Evolutionary conservation across 64 coral and sea anemone genomes (phyloP).

Genomic region (Porites lutea): DNA sequence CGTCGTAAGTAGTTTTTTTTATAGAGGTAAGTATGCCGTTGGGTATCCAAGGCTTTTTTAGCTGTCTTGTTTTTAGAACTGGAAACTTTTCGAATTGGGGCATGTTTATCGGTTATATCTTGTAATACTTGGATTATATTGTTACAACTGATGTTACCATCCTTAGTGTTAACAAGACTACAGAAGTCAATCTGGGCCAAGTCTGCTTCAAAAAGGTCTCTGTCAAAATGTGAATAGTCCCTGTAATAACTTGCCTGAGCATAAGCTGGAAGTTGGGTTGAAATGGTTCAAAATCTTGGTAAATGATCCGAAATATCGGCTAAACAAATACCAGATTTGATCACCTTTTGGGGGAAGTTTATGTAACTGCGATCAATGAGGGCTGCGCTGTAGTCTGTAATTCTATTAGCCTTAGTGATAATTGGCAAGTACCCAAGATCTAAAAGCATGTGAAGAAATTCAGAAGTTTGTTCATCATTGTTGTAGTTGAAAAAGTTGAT

Average conservation of each 20-base stretch:
- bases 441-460: constrained; percentile 49
- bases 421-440: constrained; percentile 31
- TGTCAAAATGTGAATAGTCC: constrained; percentile 13
- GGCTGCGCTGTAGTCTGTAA: constrained; percentile 52
- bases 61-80: not conserved
- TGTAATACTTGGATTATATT: constrained; percentile 2
- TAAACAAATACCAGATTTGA: constrained; percentile 45
- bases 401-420: constrained; percentile 65
- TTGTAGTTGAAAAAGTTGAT: constrained; percentile 41
- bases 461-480: constrained; percentile 18
- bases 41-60: too few relatives aligned
- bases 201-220: too few relatives aligned
- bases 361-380: constrained; percentile 51
- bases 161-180: not conserved
- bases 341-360: constrained; percentile 61
- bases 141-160: not conserved
- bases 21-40: too few relatives aligned
- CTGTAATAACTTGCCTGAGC: not conserved
- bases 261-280: not conserved
- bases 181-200: too few relatives aligned
- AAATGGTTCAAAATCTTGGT: constrained; percentile 11
- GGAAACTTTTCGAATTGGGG: not conserved
- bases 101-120: not conserved
- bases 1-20: not conserved
- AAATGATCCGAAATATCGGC: constrained; percentile 25